These are phyloP conservation scores for Ricordea florida DNA, from an alignment of 92 coral and sea anemone genomes.

Conservation along the genomic window DNA sequence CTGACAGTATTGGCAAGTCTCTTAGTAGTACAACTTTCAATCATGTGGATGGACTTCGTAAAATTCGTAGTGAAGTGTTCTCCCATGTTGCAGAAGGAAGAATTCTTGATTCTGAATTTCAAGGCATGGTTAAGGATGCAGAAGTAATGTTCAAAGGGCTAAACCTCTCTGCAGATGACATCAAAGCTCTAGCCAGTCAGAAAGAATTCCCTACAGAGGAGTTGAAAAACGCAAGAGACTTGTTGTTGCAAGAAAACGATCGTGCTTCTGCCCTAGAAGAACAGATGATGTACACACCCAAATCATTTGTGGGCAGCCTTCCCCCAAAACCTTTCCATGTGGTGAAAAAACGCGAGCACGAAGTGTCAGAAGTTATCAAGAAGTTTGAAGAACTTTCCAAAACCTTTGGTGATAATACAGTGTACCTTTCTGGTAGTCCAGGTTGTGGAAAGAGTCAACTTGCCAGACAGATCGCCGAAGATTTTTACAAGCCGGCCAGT, in stretches of 20 bases:
- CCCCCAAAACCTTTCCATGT: conserved; percentile 34
- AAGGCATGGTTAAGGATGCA: background rate
- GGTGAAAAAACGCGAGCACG: background rate
- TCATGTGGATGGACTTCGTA: conserved; percentile 4
- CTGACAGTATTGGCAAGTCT: conserved; percentile 33
- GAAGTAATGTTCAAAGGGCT: conserved; percentile 5
- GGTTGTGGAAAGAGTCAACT: conserved; percentile 61
- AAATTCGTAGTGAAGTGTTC: background rate
- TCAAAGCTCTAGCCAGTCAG: conserved; percentile 8
- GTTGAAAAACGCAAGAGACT: background rate
- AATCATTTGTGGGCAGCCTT: conserved; percentile 13
- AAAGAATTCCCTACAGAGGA: conserved; percentile 6
- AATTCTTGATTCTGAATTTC: conserved; percentile 6
- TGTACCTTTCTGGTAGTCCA: conserved; percentile 39
- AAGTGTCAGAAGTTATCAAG: conserved; percentile 19
- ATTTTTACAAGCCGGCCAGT: conserved; percentile 1
- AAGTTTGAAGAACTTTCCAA: conserved; percentile 26
- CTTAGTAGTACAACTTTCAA: background rate
- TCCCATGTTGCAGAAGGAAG: conserved; percentile 5
- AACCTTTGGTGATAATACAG: background rate
- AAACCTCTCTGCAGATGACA: conserved; percentile 6
- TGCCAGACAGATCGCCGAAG: conserved; percentile 47
- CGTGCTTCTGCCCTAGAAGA: background rate
- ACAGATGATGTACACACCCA: background rate
- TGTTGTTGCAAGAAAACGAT: background rate